Percentiles rank a stretch among this genome's conserved stretches.
These are phyloP conservation scores for Cryptoprocta ferox DNA, from an alignment of 2,797 vertebrate species.

Conservation along the genomic window DNA sequence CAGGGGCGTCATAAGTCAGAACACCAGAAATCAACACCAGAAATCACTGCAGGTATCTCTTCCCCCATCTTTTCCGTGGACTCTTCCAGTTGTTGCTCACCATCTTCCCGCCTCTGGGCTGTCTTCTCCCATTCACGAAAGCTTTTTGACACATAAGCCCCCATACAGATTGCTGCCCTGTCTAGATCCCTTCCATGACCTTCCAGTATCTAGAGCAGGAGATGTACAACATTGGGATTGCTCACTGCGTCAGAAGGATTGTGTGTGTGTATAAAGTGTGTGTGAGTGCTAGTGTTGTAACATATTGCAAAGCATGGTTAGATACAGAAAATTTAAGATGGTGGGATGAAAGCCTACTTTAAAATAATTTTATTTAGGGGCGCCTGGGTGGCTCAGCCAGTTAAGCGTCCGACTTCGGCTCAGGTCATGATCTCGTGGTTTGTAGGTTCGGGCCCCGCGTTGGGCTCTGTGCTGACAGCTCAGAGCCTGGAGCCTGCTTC, in stretches of 20 bases:
- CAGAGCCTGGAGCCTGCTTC: too few relatives aligned
- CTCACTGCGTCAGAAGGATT: neutral
- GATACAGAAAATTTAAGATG: neutral
- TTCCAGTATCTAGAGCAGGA: neutral
- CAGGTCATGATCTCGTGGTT: too few relatives aligned
- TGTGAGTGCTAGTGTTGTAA: neutral
- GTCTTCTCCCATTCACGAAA: neutral
- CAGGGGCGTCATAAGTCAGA: neutral
- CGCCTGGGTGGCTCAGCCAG: too few relatives aligned
- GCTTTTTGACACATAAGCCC: neutral
- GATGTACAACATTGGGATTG: neutral
- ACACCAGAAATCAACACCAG: neutral
- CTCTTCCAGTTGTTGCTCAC: neutral
- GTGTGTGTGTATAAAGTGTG: neutral
- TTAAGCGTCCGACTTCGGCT: too few relatives aligned
- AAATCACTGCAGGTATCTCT: neutral
- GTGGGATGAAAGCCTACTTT: neutral
- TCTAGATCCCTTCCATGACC: neutral
- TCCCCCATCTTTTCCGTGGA: neutral
- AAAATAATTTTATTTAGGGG: conserved; percentile 19
- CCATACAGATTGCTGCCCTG: neutral
- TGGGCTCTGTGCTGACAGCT: too few relatives aligned
- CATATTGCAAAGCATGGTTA: neutral
- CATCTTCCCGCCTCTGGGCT: neutral
- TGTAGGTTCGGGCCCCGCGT: too few relatives aligned